Base-by-base conservation (phyloP, 2,113 vertebrate genomes). In the Symphodus melops region DNA sequence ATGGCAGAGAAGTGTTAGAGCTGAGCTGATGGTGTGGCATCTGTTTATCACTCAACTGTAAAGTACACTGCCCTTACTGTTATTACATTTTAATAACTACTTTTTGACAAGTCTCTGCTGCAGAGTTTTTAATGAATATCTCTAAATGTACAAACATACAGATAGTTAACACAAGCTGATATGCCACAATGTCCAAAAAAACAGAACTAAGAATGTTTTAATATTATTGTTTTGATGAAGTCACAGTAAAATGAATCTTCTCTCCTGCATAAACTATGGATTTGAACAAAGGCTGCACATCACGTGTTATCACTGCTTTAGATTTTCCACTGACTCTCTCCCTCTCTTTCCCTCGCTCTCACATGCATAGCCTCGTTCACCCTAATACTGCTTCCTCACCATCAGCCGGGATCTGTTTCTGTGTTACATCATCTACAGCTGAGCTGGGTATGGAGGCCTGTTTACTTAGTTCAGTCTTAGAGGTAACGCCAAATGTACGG, bases 381-480 rank as follows among this genome's bases (percentile, higher is more conserved):
- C 14, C 10, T 41, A 56, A 62, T 67, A 57, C 63, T 64, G 49
- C 75, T 49, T 13, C 61, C 64, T 83, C 65, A 74, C 68, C 73
- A 68, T 71, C 57, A 17, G 65, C 71, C 33, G 48, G 53, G 66
- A 83, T 82, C 57, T 62, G 64, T 83, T 73, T 74, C 53, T 53
- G 65, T n/a, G 75, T 83, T 86, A 62, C 68, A 58, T 87, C 72
- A 83, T 76, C 58, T 23, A 54, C 52, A 55, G 60, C 46, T n/a
- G 67, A 60, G 19, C 46, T n/a, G 67, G 57, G 19, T 49, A 67
- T 76, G 55, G 53, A 41, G 44, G 61, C 49, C 51, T 66, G 21
- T 77, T 90, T 72, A 68, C 83, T 79, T 54, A 67, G 69, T 75
- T 54, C 33, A 73, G 73, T 79, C 56, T 68, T 56, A 20, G 64